Evolutionary conservation across 2,888 invertebrate genomes (phyloP), one percentile per base, ranked within the genome.

Genomic region (Drosophila incognita): DNA sequence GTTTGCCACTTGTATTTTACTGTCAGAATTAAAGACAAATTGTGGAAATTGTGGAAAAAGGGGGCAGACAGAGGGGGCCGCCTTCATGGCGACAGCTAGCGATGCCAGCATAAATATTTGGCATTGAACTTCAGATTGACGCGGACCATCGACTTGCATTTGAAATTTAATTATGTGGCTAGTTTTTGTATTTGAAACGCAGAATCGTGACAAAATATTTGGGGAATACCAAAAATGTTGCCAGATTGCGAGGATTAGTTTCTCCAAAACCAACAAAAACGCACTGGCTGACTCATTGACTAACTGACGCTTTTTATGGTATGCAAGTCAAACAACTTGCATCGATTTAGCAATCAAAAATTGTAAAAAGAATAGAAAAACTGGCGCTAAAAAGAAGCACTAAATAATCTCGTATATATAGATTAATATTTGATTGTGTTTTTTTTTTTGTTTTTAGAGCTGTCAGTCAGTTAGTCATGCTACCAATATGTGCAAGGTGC

Each of bases 191-290:
- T 62, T 72, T 81, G 74, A 73, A 73, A 70, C 62, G 46, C 73
- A 66, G 67, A 87, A 81, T 87, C 87, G 82, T 84, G 85, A 87
- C 87, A 72, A 89, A 81, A 72, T 72, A 83, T 83, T 86, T 72
- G 81, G 38, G 70, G 74, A 67, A 68, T 68, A 33, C 56, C 46
- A 59, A 38, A 40, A 48, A 15, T 38, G 27, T 57, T 69, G 38
- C n/a, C 48, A 33, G 42, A n/a, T 36, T 36, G 35, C 24, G 54
- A 59, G 46, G 35, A 62, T 52, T 51, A n/a, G 29, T 56, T 35
- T 24, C 36, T 35, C n/a, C n/a, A 35, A 35, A 40, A 38, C 33
- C 18, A 56, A 42, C 29, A 57, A 38, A 6, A 31, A 21, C 13
- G 13, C 7, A 21, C 21, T 46, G 46, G 13, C 42, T 13, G 42